Evolutionary conservation across 64 coral and sea anemone species (phyloP).

Genomic region (Platygyra sinensis): DNA sequence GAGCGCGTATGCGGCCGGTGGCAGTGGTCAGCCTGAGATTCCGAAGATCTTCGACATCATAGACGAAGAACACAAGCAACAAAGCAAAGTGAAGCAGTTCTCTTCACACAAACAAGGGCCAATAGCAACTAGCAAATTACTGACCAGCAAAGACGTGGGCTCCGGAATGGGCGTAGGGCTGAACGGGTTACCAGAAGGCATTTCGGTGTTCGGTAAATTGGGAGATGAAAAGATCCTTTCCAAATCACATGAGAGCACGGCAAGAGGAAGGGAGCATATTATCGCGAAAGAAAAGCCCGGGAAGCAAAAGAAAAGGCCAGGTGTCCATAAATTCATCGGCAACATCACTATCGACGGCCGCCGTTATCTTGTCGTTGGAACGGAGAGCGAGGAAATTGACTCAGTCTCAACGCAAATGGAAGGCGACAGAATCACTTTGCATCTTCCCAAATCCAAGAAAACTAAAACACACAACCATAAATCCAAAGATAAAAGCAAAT

Average conservation of each 20-base stretch:
- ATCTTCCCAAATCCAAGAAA: conserved; percentile 65
- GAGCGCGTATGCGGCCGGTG: conserved; percentile 37
- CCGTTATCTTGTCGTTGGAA: conserved; percentile 86
- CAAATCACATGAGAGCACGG: conserved; percentile 33
- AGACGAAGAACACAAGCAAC: conserved; percentile 71
- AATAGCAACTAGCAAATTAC: conserved; percentile 99
- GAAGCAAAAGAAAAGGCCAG: not conserved
- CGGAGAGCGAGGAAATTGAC: conserved; percentile 83
- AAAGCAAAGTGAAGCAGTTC: conserved; percentile 19
- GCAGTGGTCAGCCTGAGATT: conserved; percentile 67
- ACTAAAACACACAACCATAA: conserved; percentile 28
- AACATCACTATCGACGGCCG: conserved; percentile 94
- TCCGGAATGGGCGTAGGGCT: conserved; percentile 97
- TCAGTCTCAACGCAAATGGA: conserved; percentile 61
- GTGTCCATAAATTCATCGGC: conserved; percentile 84
- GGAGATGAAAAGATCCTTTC: conserved; percentile 66
- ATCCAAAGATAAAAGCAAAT: conserved; percentile 22
- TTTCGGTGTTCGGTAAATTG: conserved; percentile 89
- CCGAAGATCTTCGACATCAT: conserved; percentile 96
- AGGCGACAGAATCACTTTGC: conserved; percentile 79
- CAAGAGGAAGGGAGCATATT: conserved; percentile 59
- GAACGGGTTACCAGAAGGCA: conserved; percentile 75
- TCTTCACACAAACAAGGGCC: conserved; percentile 64
- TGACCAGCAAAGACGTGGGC: conserved; percentile 88
- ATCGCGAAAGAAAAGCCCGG: conserved; percentile 20